Base-by-base conservation (phyloP, 2,888 invertebrate species). In the Cephus pulcher region DNA sequence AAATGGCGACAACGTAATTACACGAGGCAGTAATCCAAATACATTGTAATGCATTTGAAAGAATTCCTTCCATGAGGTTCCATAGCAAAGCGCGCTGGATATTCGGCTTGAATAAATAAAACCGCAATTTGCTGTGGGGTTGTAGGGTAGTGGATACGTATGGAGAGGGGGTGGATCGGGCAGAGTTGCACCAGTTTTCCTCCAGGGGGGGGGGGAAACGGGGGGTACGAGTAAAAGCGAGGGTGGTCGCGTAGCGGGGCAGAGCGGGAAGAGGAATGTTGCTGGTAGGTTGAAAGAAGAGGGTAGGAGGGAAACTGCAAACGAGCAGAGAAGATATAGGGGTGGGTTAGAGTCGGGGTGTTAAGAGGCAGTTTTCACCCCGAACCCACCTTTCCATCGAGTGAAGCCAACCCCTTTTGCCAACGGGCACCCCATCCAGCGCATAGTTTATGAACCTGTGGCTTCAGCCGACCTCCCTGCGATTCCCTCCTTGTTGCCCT, bases 361-460 rank as follows among this genome's bases (percentile, higher is more conserved):
- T 86, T 85, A 86, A 86, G 85, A 86, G 86, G 84, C 84, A 84
- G 86, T 85, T 86, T 85, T 83, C 83, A 77, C 82, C 82, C 85
- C 84, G 78, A 81, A 79, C 79, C 82, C 80, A 80, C 80, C 76
- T 76, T 80, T 80, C 80, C 80, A 80, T 81, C 80, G 81, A 80
- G 79, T 56, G 40, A 77, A 77, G 82, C 79, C 80, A 79, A 81
- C 81, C 81, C 82, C 80, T 83, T 82, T 79, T 80, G 80, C 80
- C 82, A 80, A 81, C 83, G 82, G 82, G 82, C 81, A 81, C 82
- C 80, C 82, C 81, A 73, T 79, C 82, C 79, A 78, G 81, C 84
- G 84, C 85, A 84, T 86, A 87, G 86, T 87, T 87, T 86, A 87
- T 87, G 86, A 87, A 87, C 86, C 87, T 87, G 87, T 87, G 86